These are phyloP conservation scores for Romanogobio albipinnatus DNA, from an alignment of 2,113 vertebrate genomes.

Conservation along the genomic window DNA sequence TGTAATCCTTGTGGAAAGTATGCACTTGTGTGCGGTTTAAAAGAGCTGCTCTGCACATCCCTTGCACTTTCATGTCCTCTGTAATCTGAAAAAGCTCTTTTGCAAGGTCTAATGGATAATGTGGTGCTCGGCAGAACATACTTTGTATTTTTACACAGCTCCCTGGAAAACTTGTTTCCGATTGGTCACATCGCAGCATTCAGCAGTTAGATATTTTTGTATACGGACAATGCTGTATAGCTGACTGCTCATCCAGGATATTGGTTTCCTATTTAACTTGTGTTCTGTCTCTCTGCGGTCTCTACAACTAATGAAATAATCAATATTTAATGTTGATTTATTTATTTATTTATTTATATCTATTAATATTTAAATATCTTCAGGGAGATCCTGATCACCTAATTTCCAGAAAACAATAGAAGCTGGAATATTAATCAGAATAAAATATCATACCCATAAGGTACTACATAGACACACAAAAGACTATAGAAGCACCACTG, in stretches of 20 bases:
- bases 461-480: neutral
- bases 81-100: constrained; percentile 27
- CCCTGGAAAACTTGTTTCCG: neutral
- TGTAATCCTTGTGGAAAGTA: constrained; percentile 25
- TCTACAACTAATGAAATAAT: neutral
- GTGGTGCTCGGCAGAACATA: neutral
- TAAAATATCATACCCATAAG: neutral
- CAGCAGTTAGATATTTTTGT: neutral
- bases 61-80: constrained; percentile 24
- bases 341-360: neutral
- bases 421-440: neutral
- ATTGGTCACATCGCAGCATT: neutral
- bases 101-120: constrained; percentile 36
- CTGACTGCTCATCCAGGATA: neutral
- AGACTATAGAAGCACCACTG: neutral
- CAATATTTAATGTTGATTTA: neutral
- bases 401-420: neutral
- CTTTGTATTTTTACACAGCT: neutral
- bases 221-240: neutral
- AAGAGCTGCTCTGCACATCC: constrained; percentile 11
- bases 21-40: neutral
- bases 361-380: neutral
- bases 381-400: neutral
- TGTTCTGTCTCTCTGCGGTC: neutral
- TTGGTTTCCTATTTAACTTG: neutral